Base-by-base conservation (phyloP, 2,113 vertebrate genomes). In the Chiloscyllium plagiosum region DNA sequence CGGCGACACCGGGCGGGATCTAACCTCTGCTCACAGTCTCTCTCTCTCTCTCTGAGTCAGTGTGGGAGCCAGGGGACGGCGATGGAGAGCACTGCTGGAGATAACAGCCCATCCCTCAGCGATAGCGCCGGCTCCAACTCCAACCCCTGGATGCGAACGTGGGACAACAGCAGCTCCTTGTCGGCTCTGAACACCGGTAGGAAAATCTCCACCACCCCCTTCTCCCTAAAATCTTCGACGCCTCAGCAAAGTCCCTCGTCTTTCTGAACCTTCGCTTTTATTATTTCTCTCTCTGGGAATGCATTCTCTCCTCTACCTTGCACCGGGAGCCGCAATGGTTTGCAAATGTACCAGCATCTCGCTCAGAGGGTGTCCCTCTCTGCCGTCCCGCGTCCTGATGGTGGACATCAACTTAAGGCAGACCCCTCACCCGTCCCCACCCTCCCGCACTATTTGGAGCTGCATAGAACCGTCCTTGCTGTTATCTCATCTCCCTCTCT, bases 71-170 rank as follows among this genome's bases (percentile, higher is more conserved):
- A 47, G 42, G 13, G 68, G 8, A 13, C 8, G 37, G 94, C 6
- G 4, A 95, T 95, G 94, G 94, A 72, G 29, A 95, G 19, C 94
- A 95, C 29, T n/a, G 68, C 37, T 0, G 87, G 87, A 29, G 87
- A 92, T 56, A 92, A 92, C 87, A 95, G 94, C 68, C 94, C 94
- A 4, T 78, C 66, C 22, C 72, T 50, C 4, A 95, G 68, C n/a
- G 94, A 22, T 26, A 95, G 94, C 94, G 94, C 94, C 22, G 94
- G 94, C 22, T 95, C 94, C 94, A 95, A n/a, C 65, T 29, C 68
- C 94, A 95, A 19, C 65, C 17, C 68, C 19, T 95, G 94, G 94
- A 47, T 52, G 26, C 10, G 68, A 13, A 72, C 94, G 1, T 95
- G 94, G 94, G 94, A 95, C 68, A 56, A 95, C 42, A 69, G 68